Evolutionary conservation across 2,888 invertebrate species (phyloP).

Genomic region (Cylindroiulus punctatus): DNA sequence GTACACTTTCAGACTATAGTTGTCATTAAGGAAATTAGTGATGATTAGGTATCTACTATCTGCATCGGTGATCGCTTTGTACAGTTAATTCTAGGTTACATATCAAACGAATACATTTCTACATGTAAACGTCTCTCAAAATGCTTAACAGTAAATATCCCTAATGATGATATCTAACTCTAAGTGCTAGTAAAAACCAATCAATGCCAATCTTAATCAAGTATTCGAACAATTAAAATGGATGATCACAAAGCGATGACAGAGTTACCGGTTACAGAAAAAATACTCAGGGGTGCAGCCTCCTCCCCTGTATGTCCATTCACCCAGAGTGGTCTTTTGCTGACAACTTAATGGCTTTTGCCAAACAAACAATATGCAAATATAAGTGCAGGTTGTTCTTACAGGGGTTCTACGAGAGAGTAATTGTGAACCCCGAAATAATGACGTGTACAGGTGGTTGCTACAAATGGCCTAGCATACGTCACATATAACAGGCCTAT

Average conservation of each 20-base stretch:
- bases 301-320: slow-evolving; percentile 31
- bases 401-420: neutral
- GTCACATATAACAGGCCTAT: neutral
- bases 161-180: neutral
- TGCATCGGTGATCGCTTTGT: too few relatives aligned
- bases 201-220: slow-evolving; percentile 31
- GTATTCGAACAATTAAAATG: slow-evolving; percentile 13
- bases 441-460: slow-evolving; percentile 24
- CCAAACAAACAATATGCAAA: slow-evolving; percentile 37
- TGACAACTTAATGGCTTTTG: slow-evolving; percentile 47
- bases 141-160: neutral
- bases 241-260: slow-evolving; percentile 21
- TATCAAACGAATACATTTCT: neutral
- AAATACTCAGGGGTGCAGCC: neutral
- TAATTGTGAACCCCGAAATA: neutral
- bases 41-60: too few relatives aligned
- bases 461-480: neutral
- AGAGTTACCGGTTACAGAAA: neutral
- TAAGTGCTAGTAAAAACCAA: slow-evolving; percentile 43
- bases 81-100: neutral
- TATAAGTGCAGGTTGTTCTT: slow-evolving; percentile 45
- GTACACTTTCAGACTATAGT: too few relatives aligned
- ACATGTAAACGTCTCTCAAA: neutral
- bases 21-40: too few relatives aligned
- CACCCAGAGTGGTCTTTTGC: slow-evolving; percentile 33